These are phyloP conservation scores for Heliconius erato DNA, from an alignment of 2,888 invertebrate species.

Conservation along the genomic window DNA sequence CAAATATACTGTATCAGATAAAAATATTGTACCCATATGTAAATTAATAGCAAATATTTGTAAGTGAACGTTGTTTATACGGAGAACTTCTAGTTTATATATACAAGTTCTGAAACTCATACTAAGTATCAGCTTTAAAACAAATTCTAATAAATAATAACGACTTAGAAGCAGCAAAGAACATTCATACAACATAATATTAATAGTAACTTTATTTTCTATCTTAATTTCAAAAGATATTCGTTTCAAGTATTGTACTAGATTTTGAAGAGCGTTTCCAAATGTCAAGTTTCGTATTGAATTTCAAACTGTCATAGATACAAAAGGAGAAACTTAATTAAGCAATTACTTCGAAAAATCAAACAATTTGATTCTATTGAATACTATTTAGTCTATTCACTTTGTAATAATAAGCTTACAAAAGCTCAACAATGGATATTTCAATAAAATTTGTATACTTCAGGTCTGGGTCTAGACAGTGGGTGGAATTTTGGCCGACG, in stretches of 20 bases:
- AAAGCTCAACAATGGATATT: slow-evolving; percentile 7
- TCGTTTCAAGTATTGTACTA: background rate
- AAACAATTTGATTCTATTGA: slow-evolving; percentile 13
- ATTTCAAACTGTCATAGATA: slow-evolving; percentile 18
- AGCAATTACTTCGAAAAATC: slow-evolving; percentile 24
- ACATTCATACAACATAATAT: background rate
- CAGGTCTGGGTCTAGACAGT: background rate
- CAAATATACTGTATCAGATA: too few species aligned
- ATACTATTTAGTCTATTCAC: background rate
- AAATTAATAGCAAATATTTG: background rate
- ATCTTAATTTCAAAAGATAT: background rate
- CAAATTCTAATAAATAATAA: background rate
- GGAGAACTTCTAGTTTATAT: background rate
- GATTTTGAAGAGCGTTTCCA: background rate
- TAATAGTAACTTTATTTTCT: background rate
- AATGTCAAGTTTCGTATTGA: background rate
- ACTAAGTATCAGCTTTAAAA: background rate
- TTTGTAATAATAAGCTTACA: slow-evolving; percentile 16
- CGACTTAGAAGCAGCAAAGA: background rate
- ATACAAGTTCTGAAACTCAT: background rate
- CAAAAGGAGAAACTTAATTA: slow-evolving; percentile 3
- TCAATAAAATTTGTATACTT: background rate
- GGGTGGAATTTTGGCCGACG: slow-evolving; percentile 9
- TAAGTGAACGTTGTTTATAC: background rate
- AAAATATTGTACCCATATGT: background rate